Conservation (phyloP, 2,113 vertebrate species). For the human region DNA sequence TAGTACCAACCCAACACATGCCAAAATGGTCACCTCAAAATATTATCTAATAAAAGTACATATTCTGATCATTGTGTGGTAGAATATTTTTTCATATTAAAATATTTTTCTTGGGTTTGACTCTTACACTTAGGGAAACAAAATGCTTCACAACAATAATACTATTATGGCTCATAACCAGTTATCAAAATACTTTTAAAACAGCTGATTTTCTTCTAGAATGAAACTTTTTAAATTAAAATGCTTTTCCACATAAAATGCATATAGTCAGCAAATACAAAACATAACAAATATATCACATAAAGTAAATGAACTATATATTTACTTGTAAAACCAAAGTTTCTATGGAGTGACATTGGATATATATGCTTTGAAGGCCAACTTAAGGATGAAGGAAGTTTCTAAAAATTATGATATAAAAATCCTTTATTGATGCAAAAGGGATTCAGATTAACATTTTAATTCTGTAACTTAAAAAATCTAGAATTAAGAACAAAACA, state of each 20-base stretch:
- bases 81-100: constrained; percentile 49
- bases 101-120: constrained; percentile 61
- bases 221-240: constrained; percentile 7
- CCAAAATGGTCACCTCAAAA: constrained; percentile 50
- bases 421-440: neutral
- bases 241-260: neutral
- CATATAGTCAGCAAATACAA: neutral
- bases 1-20: neutral
- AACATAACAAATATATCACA: neutral
- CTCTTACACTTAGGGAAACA: neutral
- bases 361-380: neutral
- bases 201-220: neutral
- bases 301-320: neutral
- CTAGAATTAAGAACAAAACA: neutral
- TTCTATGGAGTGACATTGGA: neutral
- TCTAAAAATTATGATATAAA: neutral
- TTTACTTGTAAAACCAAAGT: neutral
- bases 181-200: neutral
- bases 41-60: constrained; percentile 37
- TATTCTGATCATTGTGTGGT: constrained; percentile 57
- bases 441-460: neutral
- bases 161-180: neutral
- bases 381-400: neutral
- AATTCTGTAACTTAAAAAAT: neutral
- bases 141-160: neutral